Base-by-base conservation (phyloP, 2,113 vertebrate species). In the Malurus melanocephalus region DNA sequence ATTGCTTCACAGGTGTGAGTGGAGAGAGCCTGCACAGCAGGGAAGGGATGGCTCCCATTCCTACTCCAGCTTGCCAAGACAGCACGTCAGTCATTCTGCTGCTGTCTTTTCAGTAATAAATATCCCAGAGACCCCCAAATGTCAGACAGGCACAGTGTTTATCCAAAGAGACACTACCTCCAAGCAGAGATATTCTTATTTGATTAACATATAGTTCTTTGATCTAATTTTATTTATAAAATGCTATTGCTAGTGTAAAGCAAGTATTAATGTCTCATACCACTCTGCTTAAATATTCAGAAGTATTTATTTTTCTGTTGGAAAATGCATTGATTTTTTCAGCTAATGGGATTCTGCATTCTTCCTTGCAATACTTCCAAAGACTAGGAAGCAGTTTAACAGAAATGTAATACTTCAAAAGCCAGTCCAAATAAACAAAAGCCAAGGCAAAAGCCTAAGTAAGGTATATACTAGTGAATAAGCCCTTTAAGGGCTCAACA, bases 211-310 rank as follows among this genome's bases (percentile, higher is more conserved):
- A 55, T 71, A 92, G 45, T 80, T 51, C 62, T 89, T 91, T 90
- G 51, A 79, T 73, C 69, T 86, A 75, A 92, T 69, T 90, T 57
- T 81, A 68, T 38, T 91, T 88, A 23, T 22, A 90, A 92, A 81
- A 87, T 79, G 38, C 42, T 79, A 76, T 16, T 87, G 69, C 46
- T 92, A 77, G 35, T 61, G 84, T 77, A 92, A 90, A 90, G 56
- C 43, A 67, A 75, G 60, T 80, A 88, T 52, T 88, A 91, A 85
- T 77, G 87, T 90, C 93, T 90, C 61, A 86, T 35, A 85, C 22
- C 30, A 60, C n/a, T 75, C 68, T 46, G 28, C 66, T 94, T 76
- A 88, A 81, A 82, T 87, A 90, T 81, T 90, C 77, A 87, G 28
- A 60, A n/a, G 16, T 17, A 75, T 59, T 92, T 92, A 9, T 73